Base-by-base conservation (phyloP, 2,888 invertebrate genomes). In the Polymixis lichenea region DNA sequence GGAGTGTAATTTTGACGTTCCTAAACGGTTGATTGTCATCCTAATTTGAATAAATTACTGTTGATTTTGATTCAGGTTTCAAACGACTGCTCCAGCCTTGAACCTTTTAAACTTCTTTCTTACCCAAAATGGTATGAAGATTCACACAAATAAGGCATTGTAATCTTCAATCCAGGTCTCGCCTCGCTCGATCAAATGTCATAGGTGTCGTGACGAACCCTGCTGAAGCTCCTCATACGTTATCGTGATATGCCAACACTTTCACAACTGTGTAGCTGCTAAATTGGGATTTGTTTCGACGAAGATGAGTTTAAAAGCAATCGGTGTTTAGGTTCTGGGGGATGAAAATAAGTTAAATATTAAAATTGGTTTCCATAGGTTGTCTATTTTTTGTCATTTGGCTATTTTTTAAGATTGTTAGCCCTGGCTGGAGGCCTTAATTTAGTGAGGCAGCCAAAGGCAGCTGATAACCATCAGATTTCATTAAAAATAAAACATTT, bases 211-310 rank as follows among this genome's bases (percentile, higher is more conserved):
- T 88, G 85, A 85, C 77, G 61, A 75, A 58, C 75, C 7, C 88
- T 78, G 61, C 74, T 67, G 72, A 80, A 60, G 55, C 74, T 70
- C 75, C 67, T 75, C 74, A 81, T 84, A 80, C 55, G 49, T 53
- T 75, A 77, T 89, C 90, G 90, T 90, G 90, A 90, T 87, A 90
- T 87, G 90, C 77, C 90, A 90, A 83, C 56, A 85, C 88, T 87
- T 87, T 87, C 85, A 82, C 87, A 90, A 84, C 71, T 46, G 53
- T 67, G 46, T 9, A 43, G 28, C 72, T 64, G 43, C 32, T 76
- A 74, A 83, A 85, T 71, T 78, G 32, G 58, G 58, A 77, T 71
- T 85, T 85, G 82, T 82, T 81, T 77, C 13, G 74, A 62, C 46
- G 4, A 53, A 68, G 38, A 81, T 77, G 55, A 46, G 25, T 66